Conservation (phyloP, 2,113 vertebrate genomes). For the Clarias gariepinus region DNA sequence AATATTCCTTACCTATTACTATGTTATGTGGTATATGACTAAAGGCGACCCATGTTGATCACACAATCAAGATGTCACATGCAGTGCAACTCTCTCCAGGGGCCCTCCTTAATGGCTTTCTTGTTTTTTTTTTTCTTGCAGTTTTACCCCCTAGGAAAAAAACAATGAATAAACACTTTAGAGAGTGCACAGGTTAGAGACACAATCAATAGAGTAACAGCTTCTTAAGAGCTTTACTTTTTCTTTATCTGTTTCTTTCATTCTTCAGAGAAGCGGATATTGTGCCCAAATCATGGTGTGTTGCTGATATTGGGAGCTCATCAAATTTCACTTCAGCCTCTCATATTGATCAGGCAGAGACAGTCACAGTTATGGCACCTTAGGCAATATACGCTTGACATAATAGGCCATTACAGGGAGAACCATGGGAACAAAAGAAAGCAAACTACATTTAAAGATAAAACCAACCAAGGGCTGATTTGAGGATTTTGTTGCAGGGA, state of each 20-base stretch:
- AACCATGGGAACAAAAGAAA: slow-evolving; percentile 2
- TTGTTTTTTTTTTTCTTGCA: background rate
- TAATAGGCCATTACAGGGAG: slow-evolving; percentile 22
- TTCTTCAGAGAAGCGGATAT: slow-evolving; percentile 44
- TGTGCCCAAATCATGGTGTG: slow-evolving; percentile 14
- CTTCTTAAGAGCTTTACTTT: slow-evolving; percentile 29
- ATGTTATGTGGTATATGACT: slow-evolving; percentile 20
- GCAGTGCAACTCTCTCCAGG: slow-evolving; percentile 21
- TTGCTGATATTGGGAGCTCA: slow-evolving; percentile 45
- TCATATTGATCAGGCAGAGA: slow-evolving; percentile 45
- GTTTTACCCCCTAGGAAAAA: slow-evolving; percentile 36
- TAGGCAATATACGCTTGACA: slow-evolving; percentile 24
- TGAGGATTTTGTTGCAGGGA: slow-evolving; percentile 27
- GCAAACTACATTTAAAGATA: background rate
- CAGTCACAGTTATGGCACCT: slow-evolving; percentile 35
- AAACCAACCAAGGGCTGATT: background rate
- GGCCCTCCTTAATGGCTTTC: slow-evolving; percentile 40
- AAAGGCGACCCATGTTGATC: slow-evolving; percentile 40
- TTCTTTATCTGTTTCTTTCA: slow-evolving; percentile 12
- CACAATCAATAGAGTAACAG: slow-evolving; percentile 48
- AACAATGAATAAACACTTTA: slow-evolving; percentile 41
- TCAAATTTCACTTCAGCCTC: slow-evolving; percentile 36
- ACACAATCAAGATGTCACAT: slow-evolving; percentile 50
- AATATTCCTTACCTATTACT: background rate
- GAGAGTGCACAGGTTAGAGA: slow-evolving; percentile 45